Conservation (phyloP, 2,113 vertebrate species). For the Craseonycteris thonglongyai region DNA sequence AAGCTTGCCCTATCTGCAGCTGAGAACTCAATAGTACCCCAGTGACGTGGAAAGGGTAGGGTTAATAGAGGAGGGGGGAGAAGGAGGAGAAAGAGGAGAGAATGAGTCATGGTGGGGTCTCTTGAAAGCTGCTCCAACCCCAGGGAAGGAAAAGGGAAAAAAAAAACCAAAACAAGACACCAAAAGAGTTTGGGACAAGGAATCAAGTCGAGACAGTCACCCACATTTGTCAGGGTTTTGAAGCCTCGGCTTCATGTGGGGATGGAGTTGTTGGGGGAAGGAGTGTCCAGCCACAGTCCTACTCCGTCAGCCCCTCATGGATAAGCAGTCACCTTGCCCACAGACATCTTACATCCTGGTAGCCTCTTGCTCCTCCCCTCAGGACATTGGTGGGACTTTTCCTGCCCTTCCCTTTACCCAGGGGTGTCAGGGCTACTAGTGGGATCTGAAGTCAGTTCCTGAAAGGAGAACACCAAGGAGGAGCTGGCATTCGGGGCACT, state of each 20-base stretch:
- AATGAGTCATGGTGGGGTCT: slow-evolving; percentile 52
- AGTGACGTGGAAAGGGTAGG: not conserved
- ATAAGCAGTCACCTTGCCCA: not conserved
- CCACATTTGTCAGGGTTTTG: not conserved
- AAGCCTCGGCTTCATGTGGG: not conserved
- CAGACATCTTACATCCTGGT: not conserved
- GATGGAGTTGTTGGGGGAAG: not conserved
- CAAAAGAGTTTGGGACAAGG: slow-evolving; percentile 1
- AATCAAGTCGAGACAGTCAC: not conserved
- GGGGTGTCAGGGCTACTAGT: not conserved
- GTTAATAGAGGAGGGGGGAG: not conserved
- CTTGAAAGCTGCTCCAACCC: not conserved
- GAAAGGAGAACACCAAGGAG: not conserved
- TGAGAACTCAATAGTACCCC: not conserved
- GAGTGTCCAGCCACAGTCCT: not conserved
- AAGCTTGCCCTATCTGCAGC: not conserved
- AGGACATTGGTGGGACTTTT: not conserved
- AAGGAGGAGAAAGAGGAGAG: slow-evolving; percentile 43
- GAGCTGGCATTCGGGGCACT: not conserved
- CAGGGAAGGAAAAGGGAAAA: not conserved
- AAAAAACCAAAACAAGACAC: too few species aligned
- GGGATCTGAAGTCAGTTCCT: slow-evolving; percentile 2
- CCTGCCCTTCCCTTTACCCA: not conserved
- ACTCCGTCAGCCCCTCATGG: not conserved
- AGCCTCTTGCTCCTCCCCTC: not conserved